phyloP scores from a whole-genome alignment of 2,888 invertebrate genomes.

The Drosophila mimetica region DNA sequence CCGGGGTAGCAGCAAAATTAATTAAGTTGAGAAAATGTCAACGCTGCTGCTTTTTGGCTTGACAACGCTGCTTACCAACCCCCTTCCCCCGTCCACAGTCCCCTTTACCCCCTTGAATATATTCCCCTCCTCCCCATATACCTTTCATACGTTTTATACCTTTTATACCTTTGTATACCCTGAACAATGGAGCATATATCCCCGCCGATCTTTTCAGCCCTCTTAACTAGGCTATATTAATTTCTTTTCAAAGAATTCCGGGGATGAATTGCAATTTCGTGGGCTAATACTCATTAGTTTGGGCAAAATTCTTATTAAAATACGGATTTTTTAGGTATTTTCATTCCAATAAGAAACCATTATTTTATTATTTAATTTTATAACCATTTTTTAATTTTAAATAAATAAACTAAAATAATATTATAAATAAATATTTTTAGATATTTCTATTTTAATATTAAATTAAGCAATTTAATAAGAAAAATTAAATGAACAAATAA shows the following conservation, averaged over 20 bases:
- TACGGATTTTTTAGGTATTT: no score
- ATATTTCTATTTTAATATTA: no score
- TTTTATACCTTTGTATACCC: slow-evolving; percentile 21
- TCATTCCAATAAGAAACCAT: no score
- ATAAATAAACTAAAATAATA: background rate
- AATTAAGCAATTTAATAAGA: no score
- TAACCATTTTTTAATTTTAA: background rate
- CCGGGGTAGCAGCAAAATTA: slow-evolving; percentile 67
- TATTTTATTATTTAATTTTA: background rate
- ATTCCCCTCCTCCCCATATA: background rate
- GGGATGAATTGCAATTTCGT: no score
- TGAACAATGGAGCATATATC: slow-evolving; percentile 24
- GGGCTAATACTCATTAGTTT: background rate
- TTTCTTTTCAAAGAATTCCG: background rate
- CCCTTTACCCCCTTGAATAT: background rate
- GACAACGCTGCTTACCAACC: slow-evolving; percentile 27
- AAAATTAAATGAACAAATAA: no score
- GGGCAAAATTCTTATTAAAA: background rate
- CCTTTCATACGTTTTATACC: no score
- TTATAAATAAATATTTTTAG: no score
- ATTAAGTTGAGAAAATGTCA: slow-evolving; percentile 79
- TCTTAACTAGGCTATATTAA: background rate
- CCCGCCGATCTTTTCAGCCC: slow-evolving; percentile 6
- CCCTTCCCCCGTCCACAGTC: no score
- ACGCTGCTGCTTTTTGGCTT: slow-evolving; percentile 61